Evolutionary conservation across 2,888 invertebrate species (phyloP), one percentile per base, ranked within the genome.

Genomic region (Spodoptera littoralis): DNA sequence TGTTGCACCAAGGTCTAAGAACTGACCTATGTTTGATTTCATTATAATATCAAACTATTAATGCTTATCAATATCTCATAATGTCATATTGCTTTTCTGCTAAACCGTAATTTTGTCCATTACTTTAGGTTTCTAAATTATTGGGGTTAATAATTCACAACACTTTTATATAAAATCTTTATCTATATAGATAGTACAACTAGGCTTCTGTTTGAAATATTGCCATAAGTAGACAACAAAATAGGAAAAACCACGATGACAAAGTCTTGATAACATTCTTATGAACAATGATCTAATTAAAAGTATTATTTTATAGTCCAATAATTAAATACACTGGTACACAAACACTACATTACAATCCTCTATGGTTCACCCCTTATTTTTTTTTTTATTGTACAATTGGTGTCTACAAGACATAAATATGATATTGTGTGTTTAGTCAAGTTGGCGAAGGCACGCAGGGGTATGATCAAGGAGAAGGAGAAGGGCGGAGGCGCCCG

Each of bases 381-480:
- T n/a, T 27, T 49, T 45, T 45, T 67, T 65, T 45, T 6, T 3
- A 13, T 45, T 30, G 30, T 9, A 27, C 36, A 36, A 36, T 6
- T 36, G 36, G 36, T 8, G 6, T 36, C 6, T 8, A 36, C 36
- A 36, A 9, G 2, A 36, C 8, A 1, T 36, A 36, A 36, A 36
- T 8, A 36, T 36, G 53, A 47, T 73, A 22, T 76, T 76, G 18
- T 76, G 57, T 83, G 58, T 82, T 52, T 91, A 95, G 95, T 95
- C 95, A 95, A 95, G 94, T 95, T 95, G 95, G 95, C 95, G 95
- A 95, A 95, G 94, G 95, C 95, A 95, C 95, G 95, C 92, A 95
- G 95, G 93, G 95, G 95, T 81, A 95, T 95, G 95, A 95, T 95
- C 81, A 95, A 95, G 91, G 95, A 95, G 93, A 95, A 95, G 94